Percentiles rank a stretch among this genome's conserved stretches.
Evolutionary conservation across 1,140 invertebrate species (phyloP).

Genomic region (Sarcophaga bullata): DNA sequence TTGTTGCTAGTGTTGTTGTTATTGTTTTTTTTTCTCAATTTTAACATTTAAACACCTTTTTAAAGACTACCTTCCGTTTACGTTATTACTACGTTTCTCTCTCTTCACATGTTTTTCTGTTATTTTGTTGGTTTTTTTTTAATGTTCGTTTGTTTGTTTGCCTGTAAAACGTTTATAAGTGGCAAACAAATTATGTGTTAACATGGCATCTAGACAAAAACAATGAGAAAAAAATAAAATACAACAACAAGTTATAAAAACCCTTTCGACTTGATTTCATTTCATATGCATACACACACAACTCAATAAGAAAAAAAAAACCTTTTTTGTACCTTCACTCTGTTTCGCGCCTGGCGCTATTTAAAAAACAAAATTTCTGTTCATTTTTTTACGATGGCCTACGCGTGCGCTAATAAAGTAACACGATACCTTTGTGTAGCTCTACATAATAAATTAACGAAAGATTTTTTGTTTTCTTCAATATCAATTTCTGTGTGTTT

Average conservation of each 20-base stretch:
- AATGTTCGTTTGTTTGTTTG: background rate
- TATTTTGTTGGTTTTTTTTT: too few species aligned
- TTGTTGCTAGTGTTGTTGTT: background rate
- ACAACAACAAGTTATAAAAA: background rate
- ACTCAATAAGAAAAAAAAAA: too few species aligned
- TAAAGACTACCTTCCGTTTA: conserved; percentile 30
- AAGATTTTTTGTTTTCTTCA: too few species aligned
- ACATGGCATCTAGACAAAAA: conserved; percentile 24
- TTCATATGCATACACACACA: too few species aligned
- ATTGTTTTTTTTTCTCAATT: background rate
- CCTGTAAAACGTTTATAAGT: background rate
- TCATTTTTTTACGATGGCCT: conserved; percentile 14
- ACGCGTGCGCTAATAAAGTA: background rate
- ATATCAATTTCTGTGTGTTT: background rate
- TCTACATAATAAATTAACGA: too few species aligned
- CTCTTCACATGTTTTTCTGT: too few species aligned
- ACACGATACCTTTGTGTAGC: too few species aligned
- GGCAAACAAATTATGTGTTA: conserved; percentile 39
- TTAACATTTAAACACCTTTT: conserved; percentile 35
- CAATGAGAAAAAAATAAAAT: background rate
- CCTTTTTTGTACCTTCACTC: too few species aligned
- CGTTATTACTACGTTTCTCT: background rate
- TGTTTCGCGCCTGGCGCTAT: conserved; percentile 33
- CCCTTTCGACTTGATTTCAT: background rate
- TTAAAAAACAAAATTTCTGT: background rate